Conservation (phyloP, 64 coral and sea anemone genomes). For the Stichodactyla helianthus region DNA sequence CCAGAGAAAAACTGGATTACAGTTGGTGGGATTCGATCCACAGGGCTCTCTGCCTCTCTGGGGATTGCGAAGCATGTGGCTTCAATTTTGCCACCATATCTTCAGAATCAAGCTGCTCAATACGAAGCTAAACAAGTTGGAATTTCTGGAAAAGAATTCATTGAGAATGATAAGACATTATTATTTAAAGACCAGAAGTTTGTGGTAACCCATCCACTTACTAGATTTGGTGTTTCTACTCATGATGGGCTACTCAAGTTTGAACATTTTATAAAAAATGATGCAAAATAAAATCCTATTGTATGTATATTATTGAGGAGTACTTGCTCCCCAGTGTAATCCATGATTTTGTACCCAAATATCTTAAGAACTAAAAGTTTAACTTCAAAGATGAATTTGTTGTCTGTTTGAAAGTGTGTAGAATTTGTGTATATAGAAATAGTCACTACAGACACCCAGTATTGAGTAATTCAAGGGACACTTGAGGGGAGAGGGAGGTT, state of each 20-base stretch:
- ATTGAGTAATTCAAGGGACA: too few species aligned
- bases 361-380: too few species aligned
- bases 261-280: not conserved
- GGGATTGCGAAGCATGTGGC: constrained; percentile 65
- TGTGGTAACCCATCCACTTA: constrained; percentile 28
- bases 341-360: too few species aligned
- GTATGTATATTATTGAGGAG: too few species aligned
- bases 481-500: too few species aligned
- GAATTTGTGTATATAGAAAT: too few species aligned
- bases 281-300: not conserved
- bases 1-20: constrained; percentile 48
- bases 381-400: too few species aligned
- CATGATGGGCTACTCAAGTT: not conserved
- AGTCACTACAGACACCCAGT: too few species aligned
- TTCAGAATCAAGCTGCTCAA: not conserved
- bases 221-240: constrained; percentile 27
- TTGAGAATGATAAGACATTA: not conserved
- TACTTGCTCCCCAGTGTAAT: too few species aligned
- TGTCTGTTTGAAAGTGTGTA: too few species aligned
- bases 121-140: not conserved
- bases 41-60: constrained; percentile 72
- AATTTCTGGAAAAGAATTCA: not conserved
- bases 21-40: constrained; percentile 72
- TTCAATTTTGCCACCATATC: constrained; percentile 4
- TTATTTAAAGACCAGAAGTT: not conserved